These are phyloP conservation scores for Tinea trinotella DNA, from an alignment of 2,888 invertebrate species.

Conservation along the genomic window DNA sequence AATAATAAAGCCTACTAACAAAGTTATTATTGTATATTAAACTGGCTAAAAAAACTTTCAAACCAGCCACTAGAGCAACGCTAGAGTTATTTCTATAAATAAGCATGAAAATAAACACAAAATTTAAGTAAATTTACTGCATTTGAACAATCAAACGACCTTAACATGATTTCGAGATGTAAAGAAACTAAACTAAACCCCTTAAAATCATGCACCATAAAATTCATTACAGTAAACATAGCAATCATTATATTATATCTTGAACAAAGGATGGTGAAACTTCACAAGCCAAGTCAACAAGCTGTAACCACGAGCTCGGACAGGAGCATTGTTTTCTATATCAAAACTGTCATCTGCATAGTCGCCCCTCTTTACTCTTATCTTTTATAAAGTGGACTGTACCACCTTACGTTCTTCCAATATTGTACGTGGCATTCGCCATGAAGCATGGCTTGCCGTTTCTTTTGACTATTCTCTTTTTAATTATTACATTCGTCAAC, in stretches of 20 bases:
- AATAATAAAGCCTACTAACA: too few species aligned
- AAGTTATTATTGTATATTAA: too few species aligned
- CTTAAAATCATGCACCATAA: conserved; percentile 40
- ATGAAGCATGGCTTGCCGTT: neutral
- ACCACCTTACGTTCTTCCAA: conserved; percentile 9
- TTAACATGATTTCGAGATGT: conserved; percentile 6
- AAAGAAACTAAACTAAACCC: conserved; percentile 7
- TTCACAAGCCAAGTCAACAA: conserved; percentile 56
- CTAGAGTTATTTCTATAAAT: too few species aligned
- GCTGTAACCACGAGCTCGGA: conserved; percentile 53
- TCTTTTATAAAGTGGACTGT: conserved; percentile 14
- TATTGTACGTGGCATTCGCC: neutral
- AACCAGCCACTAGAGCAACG: too few species aligned
- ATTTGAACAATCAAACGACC: neutral
- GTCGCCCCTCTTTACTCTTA: conserved; percentile 36
- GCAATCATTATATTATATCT: conserved; percentile 43
- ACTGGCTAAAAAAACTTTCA: too few species aligned
- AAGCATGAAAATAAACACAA: too few species aligned
- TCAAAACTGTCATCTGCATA: conserved; percentile 54
- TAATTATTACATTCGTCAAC: neutral
- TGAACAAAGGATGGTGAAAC: conserved; percentile 55
- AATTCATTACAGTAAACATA: conserved; percentile 49
- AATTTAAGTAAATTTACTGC: too few species aligned
- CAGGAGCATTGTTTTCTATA: conserved; percentile 52
- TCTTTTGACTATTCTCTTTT: neutral